A percentile compares a stretch with the other conserved stretches of the same genome.
These are phyloP conservation scores for Corythaeola cristata DNA, from an alignment of 2,113 vertebrate genomes.

Conservation along the genomic window DNA sequence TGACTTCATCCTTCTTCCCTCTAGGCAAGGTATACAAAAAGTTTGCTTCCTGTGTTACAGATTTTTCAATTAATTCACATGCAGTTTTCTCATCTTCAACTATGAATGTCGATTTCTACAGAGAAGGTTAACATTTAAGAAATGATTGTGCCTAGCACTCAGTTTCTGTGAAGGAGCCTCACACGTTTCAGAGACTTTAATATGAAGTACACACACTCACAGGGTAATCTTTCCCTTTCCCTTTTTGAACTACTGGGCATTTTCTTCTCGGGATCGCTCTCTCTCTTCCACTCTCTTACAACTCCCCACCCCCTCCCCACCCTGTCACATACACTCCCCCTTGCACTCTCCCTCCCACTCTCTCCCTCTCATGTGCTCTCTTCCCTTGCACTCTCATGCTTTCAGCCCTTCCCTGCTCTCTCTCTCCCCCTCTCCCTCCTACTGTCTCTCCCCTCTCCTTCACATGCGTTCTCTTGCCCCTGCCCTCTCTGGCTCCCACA, in stretches of 20 bases:
- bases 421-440: background rate
- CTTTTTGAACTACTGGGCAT: background rate
- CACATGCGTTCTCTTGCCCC: background rate
- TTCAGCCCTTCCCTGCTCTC: background rate
- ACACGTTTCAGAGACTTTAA: background rate
- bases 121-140: background rate
- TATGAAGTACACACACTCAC: background rate
- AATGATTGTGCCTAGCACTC: background rate
- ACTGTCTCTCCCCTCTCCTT: background rate
- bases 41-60: background rate
- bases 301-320: too few species aligned
- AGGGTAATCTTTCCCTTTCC: background rate
- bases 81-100: background rate
- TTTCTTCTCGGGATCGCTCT: background rate
- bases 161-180: background rate
- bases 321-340: background rate
- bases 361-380: background rate
- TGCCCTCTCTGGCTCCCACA: background rate
- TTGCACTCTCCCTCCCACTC: background rate
- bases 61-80: background rate
- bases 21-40: background rate
- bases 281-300: background rate
- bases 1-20: background rate
- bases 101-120: background rate
- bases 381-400: background rate